Conservation (phyloP, 2,888 invertebrate species). For the Archaeoteleia sp. region DNA sequence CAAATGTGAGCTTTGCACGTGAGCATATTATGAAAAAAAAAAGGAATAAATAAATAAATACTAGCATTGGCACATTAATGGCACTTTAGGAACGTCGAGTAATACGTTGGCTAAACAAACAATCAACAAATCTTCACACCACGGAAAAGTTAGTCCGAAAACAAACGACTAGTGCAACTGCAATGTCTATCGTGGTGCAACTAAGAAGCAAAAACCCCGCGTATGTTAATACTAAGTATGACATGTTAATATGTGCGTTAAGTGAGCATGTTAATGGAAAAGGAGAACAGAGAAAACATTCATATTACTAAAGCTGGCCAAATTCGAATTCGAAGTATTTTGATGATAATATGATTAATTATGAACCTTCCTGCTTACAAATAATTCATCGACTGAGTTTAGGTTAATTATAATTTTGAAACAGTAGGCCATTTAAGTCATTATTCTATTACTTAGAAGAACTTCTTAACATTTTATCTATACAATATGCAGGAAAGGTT, state of each 20-base stretch:
- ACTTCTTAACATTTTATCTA: too few relatives aligned
- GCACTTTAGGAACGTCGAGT: conserved; percentile 1
- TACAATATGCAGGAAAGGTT: too few relatives aligned
- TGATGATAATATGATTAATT: too few relatives aligned
- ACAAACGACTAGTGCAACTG: conserved; percentile 63
- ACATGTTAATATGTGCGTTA: conserved; percentile 31
- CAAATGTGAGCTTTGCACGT: neutral
- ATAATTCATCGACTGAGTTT: too few relatives aligned
- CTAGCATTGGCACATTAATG: conserved; percentile 27
- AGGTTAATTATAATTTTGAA: too few relatives aligned
- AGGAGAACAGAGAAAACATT: conserved; percentile 60
- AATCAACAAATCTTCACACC: conserved; percentile 14
- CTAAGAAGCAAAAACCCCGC: conserved; percentile 56
- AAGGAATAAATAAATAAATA: conserved; percentile 15
- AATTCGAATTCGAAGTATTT: too few relatives aligned
- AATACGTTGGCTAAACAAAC: neutral
- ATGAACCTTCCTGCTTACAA: too few relatives aligned
- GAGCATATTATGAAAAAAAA: neutral
- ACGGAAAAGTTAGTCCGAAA: conserved; percentile 50
- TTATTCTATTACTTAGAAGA: too few relatives aligned
- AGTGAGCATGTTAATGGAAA: conserved; percentile 59
- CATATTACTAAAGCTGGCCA: conserved; percentile 61
- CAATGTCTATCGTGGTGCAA: conserved; percentile 63
- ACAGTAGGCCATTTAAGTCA: too few relatives aligned
- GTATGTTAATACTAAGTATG: conserved; percentile 51